Base-by-base conservation (phyloP, 2,888 invertebrate genomes). In the Drosophila austrosaltans region DNA sequence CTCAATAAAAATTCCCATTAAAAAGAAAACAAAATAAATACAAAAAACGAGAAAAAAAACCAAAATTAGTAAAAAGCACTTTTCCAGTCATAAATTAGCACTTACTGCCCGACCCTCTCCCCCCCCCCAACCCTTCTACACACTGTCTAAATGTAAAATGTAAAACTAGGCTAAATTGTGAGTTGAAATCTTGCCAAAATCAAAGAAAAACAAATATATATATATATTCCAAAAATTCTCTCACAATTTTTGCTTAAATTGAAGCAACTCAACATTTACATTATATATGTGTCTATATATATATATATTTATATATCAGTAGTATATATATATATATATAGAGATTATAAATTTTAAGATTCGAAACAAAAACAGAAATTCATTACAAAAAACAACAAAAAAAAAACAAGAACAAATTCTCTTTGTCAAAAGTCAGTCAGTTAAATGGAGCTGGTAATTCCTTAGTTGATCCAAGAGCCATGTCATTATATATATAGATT, bases 361-460 rank as follows among this genome's bases (percentile, higher is more conserved):
- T 36, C 16, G 10, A 36, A 36, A 36, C 36, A 40, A 40, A 40
- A 40, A n/a, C 40, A 7, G 44, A 20, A 44, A 44, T 44, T n/a
- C 8, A 44, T 44, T 6, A 16, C 16, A 25, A 4, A 48, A 48
- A 6, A 48, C 25, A 3, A 25, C 8, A 48, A 25, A 4, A 48
- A 48, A 6, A 48, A 48, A 3, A 25, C 8, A 48, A 12, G n/a
- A 40, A 16, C 16, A 42, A 48, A 36, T 8, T 8, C 22, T 10
- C 10, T 48, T 22, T 22, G 70, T 70, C 71, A 42, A 30, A 66
- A 69, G 69, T 56, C 70, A 53, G 53, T 58, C 71, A 64, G 72
- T 40, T 48, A 25, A 48, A 48, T 48, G 70, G 71, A 72, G 72
- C 71, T 71, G 72, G 71, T 64, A 20, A 71, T 71, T 72, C 71